Percentiles rank a stretch among this genome's conserved stretches.
Evolutionary conservation across 2,888 invertebrate genomes (phyloP).

Genomic region (Mesoligia furuncula): DNA sequence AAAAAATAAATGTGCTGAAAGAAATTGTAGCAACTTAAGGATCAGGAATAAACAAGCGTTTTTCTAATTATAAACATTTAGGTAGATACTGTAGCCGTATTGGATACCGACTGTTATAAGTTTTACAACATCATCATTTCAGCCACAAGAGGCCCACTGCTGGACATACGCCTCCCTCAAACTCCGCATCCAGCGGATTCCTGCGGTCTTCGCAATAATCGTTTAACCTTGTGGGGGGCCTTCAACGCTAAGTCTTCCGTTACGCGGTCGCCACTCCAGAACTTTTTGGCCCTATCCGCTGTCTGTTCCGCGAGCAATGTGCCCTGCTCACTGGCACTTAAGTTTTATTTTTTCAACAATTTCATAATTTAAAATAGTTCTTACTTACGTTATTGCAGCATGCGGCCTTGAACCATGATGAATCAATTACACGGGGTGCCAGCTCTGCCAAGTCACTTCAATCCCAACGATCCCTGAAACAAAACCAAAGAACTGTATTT

Average conservation of each 20-base stretch:
- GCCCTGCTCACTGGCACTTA: neutral
- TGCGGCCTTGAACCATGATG: constrained; percentile 16
- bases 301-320: neutral
- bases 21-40: neutral
- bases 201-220: neutral
- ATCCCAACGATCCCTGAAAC: neutral
- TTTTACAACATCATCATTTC: neutral
- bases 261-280: neutral
- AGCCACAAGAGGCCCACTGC: neutral
- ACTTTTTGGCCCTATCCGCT: neutral
- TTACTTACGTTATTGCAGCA: constrained; percentile 35
- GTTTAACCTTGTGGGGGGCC: neutral
- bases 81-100: neutral
- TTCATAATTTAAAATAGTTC: neutral
- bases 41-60: neutral
- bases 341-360: neutral
- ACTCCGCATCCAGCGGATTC: neutral
- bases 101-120: neutral
- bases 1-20: neutral
- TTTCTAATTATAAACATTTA: neutral
- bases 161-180: neutral
- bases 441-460: constrained; percentile 6
- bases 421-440: neutral
- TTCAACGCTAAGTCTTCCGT: neutral
- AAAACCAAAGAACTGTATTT: constrained; percentile 1